Evolutionary conservation across 2,113 vertebrate species (phyloP), one percentile per base, ranked within the genome.

Genomic region (Myxocyprinus asiaticus): DNA sequence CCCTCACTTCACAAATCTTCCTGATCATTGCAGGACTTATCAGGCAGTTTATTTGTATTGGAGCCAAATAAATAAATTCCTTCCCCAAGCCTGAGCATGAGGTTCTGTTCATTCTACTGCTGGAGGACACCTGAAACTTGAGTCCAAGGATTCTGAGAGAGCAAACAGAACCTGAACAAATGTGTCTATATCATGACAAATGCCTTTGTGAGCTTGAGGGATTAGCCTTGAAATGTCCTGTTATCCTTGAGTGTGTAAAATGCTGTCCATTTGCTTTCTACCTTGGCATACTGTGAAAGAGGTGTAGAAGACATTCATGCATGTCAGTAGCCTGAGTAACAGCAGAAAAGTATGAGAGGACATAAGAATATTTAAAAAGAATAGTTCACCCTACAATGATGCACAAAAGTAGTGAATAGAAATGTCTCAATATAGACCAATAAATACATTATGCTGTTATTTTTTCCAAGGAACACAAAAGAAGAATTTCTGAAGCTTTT

Each of bases 41-140:
- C 53, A 69, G 66, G 15, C 44, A 22, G 63, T 67, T 59, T 70
- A 43, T 62, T 69, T 61, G 67, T 78, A 43, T 69, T 51, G 67
- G 7, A 17, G 45, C 67, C 67, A 61, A 67, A 63, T 62, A 62
- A 56, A 78, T 70, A 78, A 43, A 70, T 63, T 48, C n/a, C n/a
- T 10, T 62, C 55, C 2, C 3, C 12, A 47, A 69, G n/a, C 22
- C 67, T 3, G 33, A 44, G 45, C 70, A 17, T n/a, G 9, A 62
- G 77, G 61, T 62, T 63, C 17, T 33, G 45, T 74, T 62, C 47
- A 53, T 63, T 63, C 45, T 62, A 51, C 43, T 15, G 11, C 67
- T 61, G 12, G 53, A 56, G 44, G 53, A 78, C 55, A 22, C n/a
- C 44, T 33, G 33, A 43, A 70, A 33, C 17, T 50, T 9, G 0